Evolutionary conservation across 2,888 invertebrate genomes (phyloP).

Genomic region (Rhopalosiphum nymphaeae): DNA sequence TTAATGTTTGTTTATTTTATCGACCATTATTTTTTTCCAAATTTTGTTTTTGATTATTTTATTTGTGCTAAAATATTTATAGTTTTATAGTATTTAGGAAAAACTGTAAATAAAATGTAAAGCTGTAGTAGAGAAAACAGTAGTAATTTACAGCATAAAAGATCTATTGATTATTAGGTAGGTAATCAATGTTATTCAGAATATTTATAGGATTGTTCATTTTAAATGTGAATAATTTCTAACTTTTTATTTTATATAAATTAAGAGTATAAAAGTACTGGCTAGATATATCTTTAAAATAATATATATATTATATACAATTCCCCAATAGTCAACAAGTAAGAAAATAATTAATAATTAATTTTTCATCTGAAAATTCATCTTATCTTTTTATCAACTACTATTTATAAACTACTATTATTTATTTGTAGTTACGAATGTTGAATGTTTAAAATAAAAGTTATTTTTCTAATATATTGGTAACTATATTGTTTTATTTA

Average conservation of each 20-base stretch:
- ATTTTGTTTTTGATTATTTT: neutral
- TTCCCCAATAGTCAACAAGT: neutral
- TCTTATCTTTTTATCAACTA: neutral
- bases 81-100: neutral
- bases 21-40: neutral
- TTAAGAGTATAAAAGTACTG: neutral
- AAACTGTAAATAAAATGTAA: neutral
- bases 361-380: neutral
- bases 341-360: neutral
- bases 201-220: neutral
- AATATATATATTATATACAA: neutral
- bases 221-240: neutral
- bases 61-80: neutral
- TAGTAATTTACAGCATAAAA: neutral
- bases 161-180: neutral
- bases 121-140: neutral
- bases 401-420: neutral
- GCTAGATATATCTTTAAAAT: neutral
- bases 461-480: neutral
- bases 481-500: neutral
- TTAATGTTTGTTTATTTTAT: neutral
- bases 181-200: neutral
- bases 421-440: neutral
- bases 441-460: neutral
- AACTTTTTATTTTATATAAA: neutral